Percentiles rank a stretch among this genome's conserved stretches.
phyloP scores from a whole-genome alignment of 1,140 invertebrate genomes.

The Neotoxoptera formosana region DNA sequence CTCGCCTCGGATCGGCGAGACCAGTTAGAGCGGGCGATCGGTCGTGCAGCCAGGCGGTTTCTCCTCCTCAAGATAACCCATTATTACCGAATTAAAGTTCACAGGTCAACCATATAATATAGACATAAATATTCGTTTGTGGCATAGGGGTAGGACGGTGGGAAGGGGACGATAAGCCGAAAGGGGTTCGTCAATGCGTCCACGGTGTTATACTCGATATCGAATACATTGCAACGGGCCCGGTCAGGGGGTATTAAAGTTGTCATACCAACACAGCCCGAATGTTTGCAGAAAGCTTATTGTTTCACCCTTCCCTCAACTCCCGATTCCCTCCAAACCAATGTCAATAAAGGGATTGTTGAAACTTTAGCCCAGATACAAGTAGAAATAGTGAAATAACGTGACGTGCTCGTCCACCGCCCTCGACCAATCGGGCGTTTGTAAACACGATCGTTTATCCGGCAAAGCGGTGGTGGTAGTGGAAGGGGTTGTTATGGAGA shows the following conservation, averaged over 20 bases:
- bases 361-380: background rate
- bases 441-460: background rate
- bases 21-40: background rate
- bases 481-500: background rate
- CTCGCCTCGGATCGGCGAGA: background rate
- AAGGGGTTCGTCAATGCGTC: background rate
- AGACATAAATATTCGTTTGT: background rate
- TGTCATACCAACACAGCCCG: background rate
- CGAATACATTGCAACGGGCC: background rate
- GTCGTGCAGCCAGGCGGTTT: background rate
- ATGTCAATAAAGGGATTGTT: conserved; percentile 35
- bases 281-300: conserved; percentile 34
- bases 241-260: conserved; percentile 1
- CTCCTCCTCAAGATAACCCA: background rate
- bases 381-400: background rate
- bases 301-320: background rate
- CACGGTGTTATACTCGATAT: background rate
- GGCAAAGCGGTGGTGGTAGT: background rate
- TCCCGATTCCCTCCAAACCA: background rate
- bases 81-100: conserved; percentile 37
- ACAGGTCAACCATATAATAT: background rate
- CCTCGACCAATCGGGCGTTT: background rate
- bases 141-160: too few relatives aligned
- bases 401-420: background rate
- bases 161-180: background rate